Conservation (phyloP, 1,140 invertebrate species). For the Papilio xuthus region DNA sequence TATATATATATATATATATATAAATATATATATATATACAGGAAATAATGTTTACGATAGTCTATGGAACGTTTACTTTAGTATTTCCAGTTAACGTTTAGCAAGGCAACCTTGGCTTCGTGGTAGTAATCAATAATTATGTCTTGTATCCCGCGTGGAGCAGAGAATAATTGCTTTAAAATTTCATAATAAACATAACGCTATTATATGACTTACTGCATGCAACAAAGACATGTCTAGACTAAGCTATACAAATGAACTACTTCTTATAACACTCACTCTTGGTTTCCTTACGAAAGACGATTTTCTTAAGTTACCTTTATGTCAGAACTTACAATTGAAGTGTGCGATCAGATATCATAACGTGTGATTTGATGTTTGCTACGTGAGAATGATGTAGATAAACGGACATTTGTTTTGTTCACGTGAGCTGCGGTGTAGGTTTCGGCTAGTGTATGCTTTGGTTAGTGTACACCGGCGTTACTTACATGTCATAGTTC, state of each 20-base stretch:
- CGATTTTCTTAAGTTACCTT: too few relatives aligned
- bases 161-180: background rate
- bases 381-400: background rate
- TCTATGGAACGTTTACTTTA: background rate
- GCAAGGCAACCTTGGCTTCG: background rate
- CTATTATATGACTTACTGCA: too few relatives aligned
- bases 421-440: background rate
- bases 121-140: background rate
- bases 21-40: background rate
- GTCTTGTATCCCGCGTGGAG: background rate
- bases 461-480: background rate
- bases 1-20: too few relatives aligned
- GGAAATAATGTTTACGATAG: background rate
- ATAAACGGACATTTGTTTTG: background rate
- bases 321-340: background rate
- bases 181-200: too few relatives aligned
- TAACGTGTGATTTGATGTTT: background rate
- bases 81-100: background rate
- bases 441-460: background rate
- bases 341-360: background rate
- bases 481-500: background rate
- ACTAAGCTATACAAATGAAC: too few relatives aligned
- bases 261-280: too few relatives aligned
- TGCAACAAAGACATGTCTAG: too few relatives aligned
- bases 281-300: too few relatives aligned